Conservation (phyloP, 2,888 invertebrate species). For the Heliconius ethilla region DNA sequence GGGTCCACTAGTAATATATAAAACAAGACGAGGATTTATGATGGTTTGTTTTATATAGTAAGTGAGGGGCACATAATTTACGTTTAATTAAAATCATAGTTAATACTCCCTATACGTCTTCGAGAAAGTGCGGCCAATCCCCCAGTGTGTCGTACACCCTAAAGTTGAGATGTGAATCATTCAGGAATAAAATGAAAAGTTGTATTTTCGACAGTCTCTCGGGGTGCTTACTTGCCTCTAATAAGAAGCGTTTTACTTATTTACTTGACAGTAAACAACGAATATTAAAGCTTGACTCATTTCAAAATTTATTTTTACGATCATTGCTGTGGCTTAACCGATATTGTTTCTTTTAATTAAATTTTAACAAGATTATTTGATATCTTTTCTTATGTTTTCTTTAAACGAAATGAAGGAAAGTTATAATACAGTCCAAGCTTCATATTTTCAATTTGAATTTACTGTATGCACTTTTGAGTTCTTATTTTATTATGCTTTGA, state of each 20-base stretch:
- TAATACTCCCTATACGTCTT: conserved; percentile 34
- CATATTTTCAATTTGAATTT: neutral
- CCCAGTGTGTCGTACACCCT: conserved; percentile 43
- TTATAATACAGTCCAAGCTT: neutral
- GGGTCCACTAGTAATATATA: too few relatives aligned
- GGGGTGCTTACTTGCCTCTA: conserved; percentile 24
- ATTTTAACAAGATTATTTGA: conserved; percentile 38
- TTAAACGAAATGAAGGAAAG: neutral
- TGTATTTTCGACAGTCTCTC: conserved; percentile 33
- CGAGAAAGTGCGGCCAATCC: conserved; percentile 36
- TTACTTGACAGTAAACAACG: conserved; percentile 34
- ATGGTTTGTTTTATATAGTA: neutral
- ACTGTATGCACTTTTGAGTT: too few relatives aligned
- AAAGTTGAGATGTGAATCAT: conserved; percentile 44
- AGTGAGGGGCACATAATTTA: conserved; percentile 36
- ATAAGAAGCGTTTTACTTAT: conserved; percentile 30
- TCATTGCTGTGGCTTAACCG: conserved; percentile 33
- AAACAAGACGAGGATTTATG: too few relatives aligned
- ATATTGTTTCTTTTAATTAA: conserved; percentile 32
- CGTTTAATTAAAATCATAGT: conserved; percentile 46
- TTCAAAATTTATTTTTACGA: conserved; percentile 32
- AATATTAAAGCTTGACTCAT: conserved; percentile 29
- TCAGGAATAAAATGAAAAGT: conserved; percentile 42
- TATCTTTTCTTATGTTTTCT: conserved; percentile 29
- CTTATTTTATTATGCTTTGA: neutral